These are phyloP conservation scores for Eupelmus urozonus DNA, from an alignment of 2,888 invertebrate genomes.

Conservation along the genomic window DNA sequence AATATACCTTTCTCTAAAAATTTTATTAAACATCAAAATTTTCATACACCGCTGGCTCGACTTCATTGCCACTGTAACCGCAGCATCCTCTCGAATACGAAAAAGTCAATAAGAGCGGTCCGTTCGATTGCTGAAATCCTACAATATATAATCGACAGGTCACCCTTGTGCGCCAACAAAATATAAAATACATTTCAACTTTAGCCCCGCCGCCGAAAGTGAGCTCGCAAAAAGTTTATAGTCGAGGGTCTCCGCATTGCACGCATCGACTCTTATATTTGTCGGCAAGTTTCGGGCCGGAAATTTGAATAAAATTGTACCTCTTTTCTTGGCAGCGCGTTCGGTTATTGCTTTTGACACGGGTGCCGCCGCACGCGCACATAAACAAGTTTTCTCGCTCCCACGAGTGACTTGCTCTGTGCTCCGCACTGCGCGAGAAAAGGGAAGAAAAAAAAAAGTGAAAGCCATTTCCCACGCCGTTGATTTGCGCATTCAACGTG, in stretches of 20 bases:
- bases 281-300: not conserved
- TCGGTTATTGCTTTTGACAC: constrained; percentile 25
- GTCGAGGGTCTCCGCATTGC: not conserved
- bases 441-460: constrained; percentile 6
- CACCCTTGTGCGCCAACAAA: not conserved
- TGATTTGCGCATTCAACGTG: constrained; percentile 15
- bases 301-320: constrained; percentile 24
- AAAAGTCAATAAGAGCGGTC: constrained; percentile 6
- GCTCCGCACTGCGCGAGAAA: not conserved
- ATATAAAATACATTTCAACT: constrained; percentile 11
- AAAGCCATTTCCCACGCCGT: not conserved
- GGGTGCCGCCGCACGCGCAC: not conserved
- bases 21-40: too few relatives aligned
- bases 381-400: constrained; percentile 19
- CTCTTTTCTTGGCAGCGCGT: not conserved
- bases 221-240: not conserved
- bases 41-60: too few relatives aligned
- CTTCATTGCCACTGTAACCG: too few relatives aligned
- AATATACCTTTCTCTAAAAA: too few relatives aligned
- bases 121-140: not conserved
- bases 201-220: not conserved
- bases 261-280: not conserved
- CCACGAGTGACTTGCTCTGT: constrained; percentile 18
- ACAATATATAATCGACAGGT: constrained; percentile 17
- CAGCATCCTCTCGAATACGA: too few relatives aligned